A percentile compares a stretch with the other conserved stretches of the same genome.
Evolutionary conservation across 2,797 vertebrate genomes (phyloP).

Genomic region (Hemitrygon akajei): DNA sequence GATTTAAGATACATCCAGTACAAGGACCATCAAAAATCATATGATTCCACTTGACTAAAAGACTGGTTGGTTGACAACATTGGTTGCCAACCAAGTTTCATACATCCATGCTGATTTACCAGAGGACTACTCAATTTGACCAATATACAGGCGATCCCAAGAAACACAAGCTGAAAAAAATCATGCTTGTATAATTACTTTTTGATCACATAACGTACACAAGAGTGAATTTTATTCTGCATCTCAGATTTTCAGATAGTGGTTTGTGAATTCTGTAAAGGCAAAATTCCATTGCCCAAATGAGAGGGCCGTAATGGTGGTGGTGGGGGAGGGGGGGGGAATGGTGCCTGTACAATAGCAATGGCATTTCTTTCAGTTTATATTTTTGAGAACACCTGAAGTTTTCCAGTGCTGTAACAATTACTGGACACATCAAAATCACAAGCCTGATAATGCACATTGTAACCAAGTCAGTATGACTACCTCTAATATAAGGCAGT

Average conservation of each 20-base stretch:
- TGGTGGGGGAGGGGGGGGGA: no score
- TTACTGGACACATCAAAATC: neutral
- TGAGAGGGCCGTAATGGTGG: no score
- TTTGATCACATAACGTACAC: no score
- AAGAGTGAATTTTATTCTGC: no score
- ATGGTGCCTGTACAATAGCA: neutral
- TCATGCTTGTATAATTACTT: no score
- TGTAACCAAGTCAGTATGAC: neutral
- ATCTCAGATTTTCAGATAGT: no score
- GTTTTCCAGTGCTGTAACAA: neutral
- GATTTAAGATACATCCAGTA: neutral
- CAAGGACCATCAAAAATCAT: neutral
- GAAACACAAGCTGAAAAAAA: neutral
- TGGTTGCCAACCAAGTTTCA: neutral
- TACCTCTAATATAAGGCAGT: neutral
- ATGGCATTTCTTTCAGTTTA: neutral
- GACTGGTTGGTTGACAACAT: neutral
- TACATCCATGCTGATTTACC: neutral
- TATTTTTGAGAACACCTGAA: neutral
- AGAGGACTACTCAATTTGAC: neutral
- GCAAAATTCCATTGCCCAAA: no score
- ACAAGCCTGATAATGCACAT: neutral
- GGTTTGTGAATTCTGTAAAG: no score
- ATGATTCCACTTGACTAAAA: neutral
- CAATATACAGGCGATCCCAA: neutral